Evolutionary conservation across 1,140 invertebrate genomes (phyloP), one percentile per base, ranked within the genome.

Genomic region (Formica exsecta): DNA sequence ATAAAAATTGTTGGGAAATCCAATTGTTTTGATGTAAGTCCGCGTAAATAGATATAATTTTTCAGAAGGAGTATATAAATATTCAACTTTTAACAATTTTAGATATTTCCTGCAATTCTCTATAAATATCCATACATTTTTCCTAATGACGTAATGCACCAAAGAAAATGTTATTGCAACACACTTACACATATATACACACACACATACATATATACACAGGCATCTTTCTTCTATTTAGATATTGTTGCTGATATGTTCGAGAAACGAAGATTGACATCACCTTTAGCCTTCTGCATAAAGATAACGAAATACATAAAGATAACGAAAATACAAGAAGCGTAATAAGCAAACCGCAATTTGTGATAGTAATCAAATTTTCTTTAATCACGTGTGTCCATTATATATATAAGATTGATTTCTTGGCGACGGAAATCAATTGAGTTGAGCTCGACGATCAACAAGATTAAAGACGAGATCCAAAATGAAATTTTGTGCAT

Each of bases 341-440:
- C 19, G 68, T 48, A 61, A 44, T 36, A 57, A 19, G 13, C 73
- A 74, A 83, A 11, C 48, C 19, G 38, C n/a, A 83, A 77, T 70
- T 5, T 38, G 16, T 51, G 70, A 84, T 88, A 85, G 59, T 51
- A 38, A 61, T 44, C 65, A 59, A 76, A 64, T 38, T 76, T 86
- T 87, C 41, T 36, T 44, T 64, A 71, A 75, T 76, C 73, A 54
- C 75, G 48, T 38, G 9, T 73, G 11, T 73, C 5, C 19, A 44
- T 74, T 83, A 62, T 83, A 1, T 71, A 84, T 89, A 85, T 86
- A 87, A 89, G n/a, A 65, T 77, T 16, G n/a, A 83, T 76, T 80
- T 84, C 71, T 32, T 76, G 54, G 29, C 16, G 6, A 48, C 22
- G 51, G 48, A 48, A 71, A 19, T 22, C 48, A 85, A 41, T 86